Evolutionary conservation across 1,140 invertebrate genomes (phyloP).

Genomic region (Zaprionus camerounensis): DNA sequence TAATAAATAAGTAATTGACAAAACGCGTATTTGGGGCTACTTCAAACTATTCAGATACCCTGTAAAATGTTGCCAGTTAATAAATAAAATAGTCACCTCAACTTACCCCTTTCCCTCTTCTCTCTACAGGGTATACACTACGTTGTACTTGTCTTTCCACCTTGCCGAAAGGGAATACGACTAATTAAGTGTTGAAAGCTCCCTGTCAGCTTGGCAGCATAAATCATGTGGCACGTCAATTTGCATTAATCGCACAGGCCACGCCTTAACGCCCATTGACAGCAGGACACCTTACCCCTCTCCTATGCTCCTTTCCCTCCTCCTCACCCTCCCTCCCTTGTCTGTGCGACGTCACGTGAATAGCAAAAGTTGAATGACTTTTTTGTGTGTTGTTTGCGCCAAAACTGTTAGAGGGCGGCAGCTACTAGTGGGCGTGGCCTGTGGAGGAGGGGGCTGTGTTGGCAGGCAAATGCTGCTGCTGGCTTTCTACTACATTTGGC

Average conservation of each 20-base stretch:
- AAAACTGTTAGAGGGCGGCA: constrained; percentile 21
- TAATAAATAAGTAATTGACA: not conserved
- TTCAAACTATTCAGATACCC: not conserved
- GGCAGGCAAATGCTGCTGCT: constrained; percentile 47
- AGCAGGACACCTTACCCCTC: not conserved
- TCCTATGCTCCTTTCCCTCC: not conserved
- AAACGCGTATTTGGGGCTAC: not conserved
- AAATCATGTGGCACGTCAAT: constrained; percentile 64
- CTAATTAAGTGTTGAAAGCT: constrained; percentile 49
- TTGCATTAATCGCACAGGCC: constrained; percentile 56
- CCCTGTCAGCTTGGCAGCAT: constrained; percentile 56
- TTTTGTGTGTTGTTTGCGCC: constrained; percentile 56
- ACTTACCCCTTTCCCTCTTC: not conserved
- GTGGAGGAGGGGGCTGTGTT: not conserved
- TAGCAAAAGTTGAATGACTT: constrained; percentile 74
- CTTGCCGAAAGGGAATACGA: constrained; percentile 9
- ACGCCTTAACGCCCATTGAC: constrained; percentile 18
- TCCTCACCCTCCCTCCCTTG: not conserved
- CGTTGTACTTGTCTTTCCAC: not conserved
- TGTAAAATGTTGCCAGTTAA: not conserved
- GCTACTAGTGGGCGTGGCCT: constrained; percentile 18
- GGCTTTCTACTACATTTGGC: constrained; percentile 67
- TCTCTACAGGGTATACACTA: not conserved
- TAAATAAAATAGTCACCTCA: not conserved
- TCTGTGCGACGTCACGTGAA: constrained; percentile 30